Percentiles rank a stretch among this genome's conserved stretches.
These are phyloP conservation scores for Propithecus perrieri DNA, from an alignment of 2,797 vertebrate species.

Conservation along the genomic window DNA sequence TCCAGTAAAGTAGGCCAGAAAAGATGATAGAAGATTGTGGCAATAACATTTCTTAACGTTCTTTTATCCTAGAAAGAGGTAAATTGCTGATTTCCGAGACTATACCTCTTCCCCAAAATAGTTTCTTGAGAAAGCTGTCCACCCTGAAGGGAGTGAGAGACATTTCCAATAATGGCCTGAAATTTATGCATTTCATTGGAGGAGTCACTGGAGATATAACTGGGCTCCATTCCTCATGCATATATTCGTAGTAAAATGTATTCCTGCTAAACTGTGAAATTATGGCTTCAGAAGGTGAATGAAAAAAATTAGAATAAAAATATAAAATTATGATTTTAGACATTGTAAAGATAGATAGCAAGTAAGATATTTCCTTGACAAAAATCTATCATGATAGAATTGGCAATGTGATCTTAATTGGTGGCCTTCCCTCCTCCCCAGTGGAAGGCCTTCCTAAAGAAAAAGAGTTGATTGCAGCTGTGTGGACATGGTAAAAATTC, in stretches of 20 bases:
- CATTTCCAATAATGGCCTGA: neutral
- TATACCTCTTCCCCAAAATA: neutral
- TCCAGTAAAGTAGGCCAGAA: neutral
- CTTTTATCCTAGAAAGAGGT: neutral
- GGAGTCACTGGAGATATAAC: conserved; percentile 14
- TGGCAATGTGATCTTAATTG: neutral
- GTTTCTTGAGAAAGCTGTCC: conserved; percentile 4
- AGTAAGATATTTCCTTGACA: conserved; percentile 20
- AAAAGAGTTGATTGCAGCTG: neutral
- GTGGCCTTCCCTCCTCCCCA: neutral
- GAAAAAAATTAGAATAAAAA: neutral
- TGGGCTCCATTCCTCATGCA: neutral
- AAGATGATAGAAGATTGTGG: neutral
- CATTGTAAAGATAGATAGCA: conserved; percentile 3
- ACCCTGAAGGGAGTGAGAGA: neutral
- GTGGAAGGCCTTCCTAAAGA: neutral
- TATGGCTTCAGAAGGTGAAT: conserved; percentile 13
- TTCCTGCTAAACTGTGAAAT: neutral
- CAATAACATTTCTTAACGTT: neutral
- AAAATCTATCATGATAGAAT: neutral
- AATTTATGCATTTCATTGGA: neutral
- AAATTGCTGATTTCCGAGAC: neutral
- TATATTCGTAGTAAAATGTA: conserved; percentile 32
- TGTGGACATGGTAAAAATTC: neutral
- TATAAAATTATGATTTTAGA: conserved; percentile 35